These are phyloP conservation scores for Brachypterus glaber DNA, from an alignment of 2,888 invertebrate species.

Conservation along the genomic window DNA sequence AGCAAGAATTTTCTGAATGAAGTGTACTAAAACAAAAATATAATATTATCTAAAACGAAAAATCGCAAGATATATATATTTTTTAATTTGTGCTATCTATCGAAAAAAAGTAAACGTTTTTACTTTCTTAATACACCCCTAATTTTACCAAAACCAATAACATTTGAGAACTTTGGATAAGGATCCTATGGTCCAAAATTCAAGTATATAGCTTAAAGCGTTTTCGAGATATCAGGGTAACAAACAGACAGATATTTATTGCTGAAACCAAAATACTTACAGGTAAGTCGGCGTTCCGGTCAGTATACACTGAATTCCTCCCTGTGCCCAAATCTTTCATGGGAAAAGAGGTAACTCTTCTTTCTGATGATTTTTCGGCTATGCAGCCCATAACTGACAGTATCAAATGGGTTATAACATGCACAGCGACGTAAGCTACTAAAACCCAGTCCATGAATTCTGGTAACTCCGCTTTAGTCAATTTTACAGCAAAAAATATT, in stretches of 20 bases:
- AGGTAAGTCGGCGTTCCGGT: constrained; percentile 67
- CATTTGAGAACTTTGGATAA: too few species aligned
- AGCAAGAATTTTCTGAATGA: constrained; percentile 67
- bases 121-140: too few species aligned
- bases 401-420: constrained; percentile 77
- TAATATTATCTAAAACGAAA: too few species aligned
- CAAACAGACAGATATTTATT: too few species aligned
- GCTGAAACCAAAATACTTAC: constrained; percentile 46
- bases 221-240: too few species aligned
- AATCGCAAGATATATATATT: too few species aligned
- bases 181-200: too few species aligned
- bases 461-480: constrained; percentile 78
- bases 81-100: too few species aligned
- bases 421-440: constrained; percentile 81
- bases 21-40: constrained; percentile 55
- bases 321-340: constrained; percentile 72
- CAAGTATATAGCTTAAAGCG: too few species aligned
- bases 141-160: too few species aligned
- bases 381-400: constrained; percentile 61
- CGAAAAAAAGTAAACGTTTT: too few species aligned
- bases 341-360: constrained; percentile 70
- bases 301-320: constrained; percentile 52
- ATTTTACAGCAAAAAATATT: constrained; percentile 83
- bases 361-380: constrained; percentile 62
- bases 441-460: constrained; percentile 81